A percentile compares a stretch with the other conserved stretches of the same genome.
Conservation (phyloP, 1,140 invertebrate genomes). For the Cotesia glomerata region DNA sequence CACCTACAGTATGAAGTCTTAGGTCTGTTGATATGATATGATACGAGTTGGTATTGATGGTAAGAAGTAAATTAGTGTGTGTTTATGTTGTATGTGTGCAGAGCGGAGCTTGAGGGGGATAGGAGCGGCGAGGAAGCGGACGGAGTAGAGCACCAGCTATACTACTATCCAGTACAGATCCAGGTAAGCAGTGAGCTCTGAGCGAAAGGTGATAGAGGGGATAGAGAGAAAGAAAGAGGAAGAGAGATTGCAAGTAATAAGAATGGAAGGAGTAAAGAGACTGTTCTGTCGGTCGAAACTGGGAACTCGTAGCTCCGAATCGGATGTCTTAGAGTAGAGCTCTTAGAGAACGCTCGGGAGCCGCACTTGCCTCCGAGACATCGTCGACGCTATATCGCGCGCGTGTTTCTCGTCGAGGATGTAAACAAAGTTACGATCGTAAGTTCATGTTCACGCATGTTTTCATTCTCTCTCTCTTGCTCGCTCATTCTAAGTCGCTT, state of each 20-base stretch:
- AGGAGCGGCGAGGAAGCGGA: too few species aligned
- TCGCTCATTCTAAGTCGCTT: not conserved
- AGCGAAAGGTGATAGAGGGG: constrained; percentile 19
- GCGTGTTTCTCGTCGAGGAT: constrained; percentile 26
- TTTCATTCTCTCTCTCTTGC: constrained; percentile 4
- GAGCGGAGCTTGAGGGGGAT: not conserved
- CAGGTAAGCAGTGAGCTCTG: not conserved
- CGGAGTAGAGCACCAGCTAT: not conserved
- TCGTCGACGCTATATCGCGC: constrained; percentile 20
- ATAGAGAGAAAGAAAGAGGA: constrained; percentile 28
- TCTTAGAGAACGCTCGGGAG: constrained; percentile 31
- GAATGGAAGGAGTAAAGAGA: not conserved
- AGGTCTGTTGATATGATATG: too few species aligned
- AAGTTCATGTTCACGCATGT: constrained; percentile 21
- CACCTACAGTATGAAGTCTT: too few species aligned
- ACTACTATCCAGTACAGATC: not conserved
- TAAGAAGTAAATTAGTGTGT: not conserved
- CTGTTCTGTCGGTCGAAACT: not conserved
- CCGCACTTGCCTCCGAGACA: constrained; percentile 40
- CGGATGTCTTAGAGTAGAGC: constrained; percentile 34
- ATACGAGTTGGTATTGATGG: too few species aligned
- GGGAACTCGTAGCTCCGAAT: constrained; percentile 14
- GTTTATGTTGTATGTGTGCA: not conserved
- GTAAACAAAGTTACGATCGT: constrained; percentile 32
- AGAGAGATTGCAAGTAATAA: constrained; percentile 2